These are phyloP conservation scores for Macrobrachium nipponense DNA, from an alignment of 1,140 invertebrate species.

Conservation along the genomic window DNA sequence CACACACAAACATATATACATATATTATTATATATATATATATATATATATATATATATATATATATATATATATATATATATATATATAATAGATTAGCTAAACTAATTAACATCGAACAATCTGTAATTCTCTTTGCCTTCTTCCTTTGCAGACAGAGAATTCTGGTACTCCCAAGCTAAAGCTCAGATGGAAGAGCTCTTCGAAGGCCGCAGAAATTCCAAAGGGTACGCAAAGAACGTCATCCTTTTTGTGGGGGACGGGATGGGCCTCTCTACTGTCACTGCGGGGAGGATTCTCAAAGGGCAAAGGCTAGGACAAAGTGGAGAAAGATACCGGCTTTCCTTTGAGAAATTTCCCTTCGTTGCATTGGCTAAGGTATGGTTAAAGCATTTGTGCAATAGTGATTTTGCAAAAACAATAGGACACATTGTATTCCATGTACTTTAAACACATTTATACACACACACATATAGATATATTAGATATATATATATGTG, in stretches of 20 bases:
- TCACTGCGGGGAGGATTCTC: conserved; percentile 61
- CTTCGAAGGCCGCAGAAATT: conserved; percentile 23
- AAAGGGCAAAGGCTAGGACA: conserved; percentile 58
- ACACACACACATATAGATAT: background rate
- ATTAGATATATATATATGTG: background rate
- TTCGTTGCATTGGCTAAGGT: conserved; percentile 87
- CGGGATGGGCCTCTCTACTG: conserved; percentile 62
- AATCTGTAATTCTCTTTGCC: too few relatives aligned
- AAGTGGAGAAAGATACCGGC: conserved; percentile 76
- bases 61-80: background rate
- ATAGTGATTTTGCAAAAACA: too few relatives aligned
- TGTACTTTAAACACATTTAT: too few relatives aligned
- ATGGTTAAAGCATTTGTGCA: conserved; percentile 28
- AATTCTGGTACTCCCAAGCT: conserved; percentile 54
- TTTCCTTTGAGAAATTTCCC: conserved; percentile 87
- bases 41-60: background rate
- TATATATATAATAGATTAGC: too few relatives aligned
- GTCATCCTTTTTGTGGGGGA: conserved; percentile 59
- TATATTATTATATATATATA: background rate
- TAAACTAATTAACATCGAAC: too few relatives aligned
- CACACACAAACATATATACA: background rate
- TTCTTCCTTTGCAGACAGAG: conserved; percentile 75
- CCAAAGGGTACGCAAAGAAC: conserved; percentile 56
- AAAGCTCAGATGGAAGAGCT: conserved; percentile 41
- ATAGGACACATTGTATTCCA: too few relatives aligned